Evolutionary conservation across 2,888 invertebrate genomes (phyloP).

Genomic region (Xestia c-nigrum): DNA sequence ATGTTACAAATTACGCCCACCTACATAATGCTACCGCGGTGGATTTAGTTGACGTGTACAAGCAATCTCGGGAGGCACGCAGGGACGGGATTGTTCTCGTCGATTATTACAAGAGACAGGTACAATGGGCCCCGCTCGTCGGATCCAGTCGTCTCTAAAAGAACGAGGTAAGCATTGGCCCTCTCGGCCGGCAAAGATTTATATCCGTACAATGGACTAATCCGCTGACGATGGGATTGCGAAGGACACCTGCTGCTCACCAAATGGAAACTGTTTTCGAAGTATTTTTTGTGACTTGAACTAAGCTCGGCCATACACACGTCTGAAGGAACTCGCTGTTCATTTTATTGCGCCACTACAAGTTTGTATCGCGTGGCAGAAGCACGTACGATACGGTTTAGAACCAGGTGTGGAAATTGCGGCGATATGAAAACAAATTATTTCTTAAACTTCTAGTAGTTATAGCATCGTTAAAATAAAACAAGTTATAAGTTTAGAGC

Average conservation of each 20-base stretch:
- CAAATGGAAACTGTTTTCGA: conserved; percentile 80
- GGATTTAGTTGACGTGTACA: conserved; percentile 71
- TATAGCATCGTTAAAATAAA: conserved; percentile 13
- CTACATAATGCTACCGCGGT: conserved; percentile 72
- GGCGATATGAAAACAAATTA: conserved; percentile 49
- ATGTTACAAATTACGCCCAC: conserved; percentile 77
- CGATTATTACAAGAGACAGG: conserved; percentile 72
- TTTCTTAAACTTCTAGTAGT: conserved; percentile 28
- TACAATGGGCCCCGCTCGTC: conserved; percentile 56
- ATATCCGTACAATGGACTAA: conserved; percentile 84
- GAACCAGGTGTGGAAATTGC: conserved; percentile 55
- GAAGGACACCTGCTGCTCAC: conserved; percentile 85
- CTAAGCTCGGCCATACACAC: conserved; percentile 58
- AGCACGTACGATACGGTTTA: conserved; percentile 56
- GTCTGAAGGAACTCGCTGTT: conserved; percentile 52
- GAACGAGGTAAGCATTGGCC: conserved; percentile 78
- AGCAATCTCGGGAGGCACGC: conserved; percentile 67
- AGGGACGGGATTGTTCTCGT: conserved; percentile 66
- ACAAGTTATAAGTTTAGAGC: not conserved
- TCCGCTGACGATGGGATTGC: conserved; percentile 86
- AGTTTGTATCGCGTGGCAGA: conserved; percentile 48
- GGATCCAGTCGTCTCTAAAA: conserved; percentile 70
- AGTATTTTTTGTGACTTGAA: conserved; percentile 68
- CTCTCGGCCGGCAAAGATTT: conserved; percentile 79
- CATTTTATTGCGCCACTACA: conserved; percentile 57